A percentile compares a stretch with the other conserved stretches of the same genome.
Conservation (phyloP, 2,797 vertebrate genomes). For the Rhodeus uyekii region DNA sequence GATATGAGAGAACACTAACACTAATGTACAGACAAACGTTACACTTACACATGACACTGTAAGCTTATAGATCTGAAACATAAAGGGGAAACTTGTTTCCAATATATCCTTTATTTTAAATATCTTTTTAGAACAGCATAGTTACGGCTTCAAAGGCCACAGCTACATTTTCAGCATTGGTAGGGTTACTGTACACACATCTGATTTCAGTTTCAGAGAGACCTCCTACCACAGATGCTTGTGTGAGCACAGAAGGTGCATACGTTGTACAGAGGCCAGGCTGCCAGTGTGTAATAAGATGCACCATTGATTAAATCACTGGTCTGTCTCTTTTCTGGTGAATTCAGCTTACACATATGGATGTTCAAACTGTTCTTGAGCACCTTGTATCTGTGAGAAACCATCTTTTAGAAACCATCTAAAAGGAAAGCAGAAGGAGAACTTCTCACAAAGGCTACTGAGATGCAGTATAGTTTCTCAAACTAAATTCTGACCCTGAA, state of each 20-base stretch:
- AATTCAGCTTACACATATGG: neutral
- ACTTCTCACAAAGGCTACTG: neutral
- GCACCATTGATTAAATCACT: neutral
- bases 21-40: conserved; percentile 1
- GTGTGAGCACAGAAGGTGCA: neutral
- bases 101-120: neutral
- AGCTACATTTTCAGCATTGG: neutral
- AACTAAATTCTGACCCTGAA: neutral
- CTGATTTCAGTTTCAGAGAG: neutral
- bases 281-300: neutral
- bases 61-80: neutral
- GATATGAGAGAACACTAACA: conserved; percentile 18
- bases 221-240: neutral
- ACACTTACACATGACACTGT: neutral
- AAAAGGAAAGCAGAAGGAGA: neutral
- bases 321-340: neutral
- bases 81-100: neutral
- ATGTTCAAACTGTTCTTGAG: neutral
- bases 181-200: neutral
- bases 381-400: neutral
- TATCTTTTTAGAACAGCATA: conserved; percentile 1
- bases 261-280: neutral
- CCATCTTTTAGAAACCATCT: neutral
- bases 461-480: neutral
- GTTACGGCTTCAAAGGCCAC: neutral